Base-by-base conservation (phyloP, 2,797 vertebrate species). In the Discoglossus pictus region DNA sequence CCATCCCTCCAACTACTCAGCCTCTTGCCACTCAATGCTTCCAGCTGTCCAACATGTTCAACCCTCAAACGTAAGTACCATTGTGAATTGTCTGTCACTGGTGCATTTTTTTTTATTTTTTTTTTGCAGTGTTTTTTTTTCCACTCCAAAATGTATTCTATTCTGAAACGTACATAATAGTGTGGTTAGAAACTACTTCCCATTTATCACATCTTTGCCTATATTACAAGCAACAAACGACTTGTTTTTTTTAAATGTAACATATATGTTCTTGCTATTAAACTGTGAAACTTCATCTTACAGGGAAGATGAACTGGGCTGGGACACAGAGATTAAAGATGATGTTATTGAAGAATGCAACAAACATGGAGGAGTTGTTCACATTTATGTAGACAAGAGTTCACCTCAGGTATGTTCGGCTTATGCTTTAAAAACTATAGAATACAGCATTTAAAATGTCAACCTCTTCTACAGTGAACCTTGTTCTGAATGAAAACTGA, bases 291-390 rank as follows among this genome's bases (percentile, higher is more conserved):
- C 34, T 55, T 78, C 56, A 64, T 34, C 7, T 53, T 83, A 48
- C 79, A 98, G 96, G 80, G 95, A 96, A 85, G 92, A 94, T 71
- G 84, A 90, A 76, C 89, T 82, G 60, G 94, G 93, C 31, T 99
- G 94, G 96, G 95, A 98, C 78, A 75, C 92, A 62, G 95, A 98
- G 76, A 98, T 99, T 76, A 93, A 95, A 75, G 93, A 96, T 76
- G 95, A 99, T 81, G 96, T 99, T 27, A 97, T 99, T 63, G 96
- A 97, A 79, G 96, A 99, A 81, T 99, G 96, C 83, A 98, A 97
- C 88, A 97, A 98, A 85, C 96, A 98, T 1, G 96, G 96, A 68
- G 96, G 96, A 72, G 92, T 97, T 17, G 94, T 98, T 72, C 95
- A 98, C 80, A 94, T 99, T 83, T 99, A 97, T 5, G 93, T 98